Evolutionary conservation across 2,797 vertebrate genomes (phyloP).

Genomic region (Meriones psammophilus): DNA sequence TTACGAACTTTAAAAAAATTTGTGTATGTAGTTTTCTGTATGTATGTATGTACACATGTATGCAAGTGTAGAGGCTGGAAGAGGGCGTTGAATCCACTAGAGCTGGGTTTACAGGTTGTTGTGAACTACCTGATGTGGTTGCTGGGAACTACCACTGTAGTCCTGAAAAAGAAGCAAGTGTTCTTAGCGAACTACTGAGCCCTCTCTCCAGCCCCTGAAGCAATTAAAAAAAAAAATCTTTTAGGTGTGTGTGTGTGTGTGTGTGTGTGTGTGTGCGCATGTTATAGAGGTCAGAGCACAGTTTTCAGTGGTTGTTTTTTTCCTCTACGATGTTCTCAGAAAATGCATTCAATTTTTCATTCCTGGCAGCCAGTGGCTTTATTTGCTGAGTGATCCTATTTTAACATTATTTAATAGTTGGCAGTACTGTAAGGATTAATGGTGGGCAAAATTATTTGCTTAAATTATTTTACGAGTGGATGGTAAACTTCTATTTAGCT

Average conservation of each 20-base stretch:
- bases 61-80: too few relatives aligned
- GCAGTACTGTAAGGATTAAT: not conserved
- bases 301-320: not conserved
- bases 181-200: not conserved
- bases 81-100: too few relatives aligned
- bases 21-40: not conserved
- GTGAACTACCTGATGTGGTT: not conserved
- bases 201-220: not conserved
- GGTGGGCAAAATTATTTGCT: not conserved
- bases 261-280: not conserved
- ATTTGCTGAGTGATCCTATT: not conserved
- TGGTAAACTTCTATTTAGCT: not conserved
- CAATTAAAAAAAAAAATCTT: too few relatives aligned
- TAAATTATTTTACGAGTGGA: not conserved
- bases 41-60: not conserved
- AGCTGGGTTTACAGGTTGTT: too few relatives aligned
- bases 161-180: not conserved
- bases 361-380: not conserved
- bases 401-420: conserved; percentile 13
- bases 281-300: not conserved
- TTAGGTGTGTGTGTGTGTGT: not conserved
- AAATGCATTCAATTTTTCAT: not conserved
- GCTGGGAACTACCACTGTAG: not conserved
- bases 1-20: not conserved
- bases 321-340: not conserved